Evolutionary conservation across 2,113 vertebrate species (phyloP), one percentile per base, ranked within the genome.

Genomic region (Elaphurus davidianus): DNA sequence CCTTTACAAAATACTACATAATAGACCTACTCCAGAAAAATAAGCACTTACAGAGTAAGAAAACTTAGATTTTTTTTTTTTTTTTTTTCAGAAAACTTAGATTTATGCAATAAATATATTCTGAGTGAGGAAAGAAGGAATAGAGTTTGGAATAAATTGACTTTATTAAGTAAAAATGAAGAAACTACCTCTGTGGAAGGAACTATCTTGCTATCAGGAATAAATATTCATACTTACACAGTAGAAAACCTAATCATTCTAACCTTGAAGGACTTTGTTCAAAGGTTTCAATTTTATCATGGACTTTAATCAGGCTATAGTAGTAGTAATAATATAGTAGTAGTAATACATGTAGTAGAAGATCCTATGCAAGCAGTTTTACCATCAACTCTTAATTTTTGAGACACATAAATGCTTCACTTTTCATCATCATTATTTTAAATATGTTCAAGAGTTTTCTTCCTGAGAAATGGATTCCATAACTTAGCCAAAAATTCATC

Each of bases 61-160:
- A 96, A 67, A 85, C 12, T 90, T 85, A 59, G 2, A 93, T 60
- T 60, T 40, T 40, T 40, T 40, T 40, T 4, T 40, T 40, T 40
- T 4, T 40, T 40, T 40, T 40, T 40, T 40, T 40, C 40, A 40
- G 55, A 87, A 96, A 67, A 85, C 12, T 90, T 85, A 59, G 2
- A 93, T 60, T 60, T 78, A 8, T 96, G 86, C 64, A 95, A 67
- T 87, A 83, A 95, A 84, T 89, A 67, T 91, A 55, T 87, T 91
- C 64, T 47, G 47, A 88, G 50, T 13, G 21, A 95, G 40, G 52
- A 57, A 52, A 14, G 15, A 25, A 79, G 23, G 62, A 82, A 59
- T 2, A 43, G 54, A 91, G 45, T 27, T 95, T 94, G 25, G 43
- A 82, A 62, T 60, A 88, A 43, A 7, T 67, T 78, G 16, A 54